These are phyloP conservation scores for Hymenochirus boettgeri DNA, from an alignment of 2,113 vertebrate genomes.

Conservation along the genomic window DNA sequence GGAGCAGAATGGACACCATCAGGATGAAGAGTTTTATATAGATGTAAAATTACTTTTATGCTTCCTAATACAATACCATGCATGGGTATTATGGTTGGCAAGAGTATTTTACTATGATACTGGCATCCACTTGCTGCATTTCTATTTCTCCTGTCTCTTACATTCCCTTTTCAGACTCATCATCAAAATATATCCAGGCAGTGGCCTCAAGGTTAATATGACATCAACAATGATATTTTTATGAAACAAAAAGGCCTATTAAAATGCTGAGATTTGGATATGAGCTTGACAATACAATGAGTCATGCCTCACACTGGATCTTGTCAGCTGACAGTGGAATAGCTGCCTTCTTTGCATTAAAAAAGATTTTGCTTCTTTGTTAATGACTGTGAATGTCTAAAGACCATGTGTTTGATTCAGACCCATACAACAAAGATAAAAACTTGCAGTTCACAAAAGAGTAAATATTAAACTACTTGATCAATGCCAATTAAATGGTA, in stretches of 20 bases:
- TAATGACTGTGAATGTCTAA: not conserved
- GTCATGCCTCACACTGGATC: conserved; percentile 4
- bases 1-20: too few species aligned
- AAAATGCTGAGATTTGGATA: not conserved
- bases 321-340: not conserved
- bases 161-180: not conserved
- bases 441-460: not conserved
- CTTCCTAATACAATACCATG: too few species aligned
- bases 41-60: too few species aligned
- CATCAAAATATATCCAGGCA: not conserved
- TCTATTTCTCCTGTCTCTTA: not conserved
- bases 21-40: too few species aligned
- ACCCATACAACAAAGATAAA: not conserved
- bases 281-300: not conserved
- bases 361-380: not conserved
- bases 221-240: conserved; percentile 13
- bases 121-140: not conserved
- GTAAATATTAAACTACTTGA: conserved; percentile 13
- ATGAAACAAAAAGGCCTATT: not conserved
- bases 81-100: not conserved
- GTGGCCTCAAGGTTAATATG: conserved; percentile 10
- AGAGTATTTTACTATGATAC: not conserved
- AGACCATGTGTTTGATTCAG: not conserved
- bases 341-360: not conserved
- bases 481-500: conserved; percentile 2